These are phyloP conservation scores for Macaria liturata DNA, from an alignment of 2,888 invertebrate species.

Conservation along the genomic window DNA sequence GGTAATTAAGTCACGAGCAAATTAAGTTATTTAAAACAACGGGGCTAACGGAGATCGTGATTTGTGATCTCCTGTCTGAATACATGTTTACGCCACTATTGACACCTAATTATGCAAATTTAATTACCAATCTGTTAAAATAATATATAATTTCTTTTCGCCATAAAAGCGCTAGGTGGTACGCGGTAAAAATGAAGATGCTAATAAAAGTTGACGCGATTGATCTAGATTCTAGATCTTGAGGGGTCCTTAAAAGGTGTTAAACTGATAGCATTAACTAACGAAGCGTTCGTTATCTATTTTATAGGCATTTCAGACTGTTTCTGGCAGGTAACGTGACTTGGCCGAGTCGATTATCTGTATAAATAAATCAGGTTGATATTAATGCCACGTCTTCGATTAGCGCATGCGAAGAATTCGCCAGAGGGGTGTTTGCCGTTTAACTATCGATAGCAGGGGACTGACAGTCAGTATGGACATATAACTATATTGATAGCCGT, in stretches of 20 bases:
- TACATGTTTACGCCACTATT: too few species aligned
- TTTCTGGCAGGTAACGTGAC: background rate
- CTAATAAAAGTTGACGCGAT: too few species aligned
- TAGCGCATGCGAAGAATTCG: constrained; percentile 22
- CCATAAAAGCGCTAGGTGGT: too few species aligned
- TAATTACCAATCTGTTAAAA: too few species aligned
- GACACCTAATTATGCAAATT: too few species aligned
- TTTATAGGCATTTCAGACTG: background rate
- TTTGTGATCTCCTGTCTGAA: too few species aligned
- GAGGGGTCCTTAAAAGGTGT: too few species aligned
- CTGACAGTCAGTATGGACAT: constrained; percentile 6
- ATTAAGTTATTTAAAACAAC: background rate
- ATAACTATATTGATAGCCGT: background rate
- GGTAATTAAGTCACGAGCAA: background rate
- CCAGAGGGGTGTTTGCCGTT: constrained; percentile 44
- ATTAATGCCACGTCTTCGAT: constrained; percentile 28
- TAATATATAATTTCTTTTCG: too few species aligned
- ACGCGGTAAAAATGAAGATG: too few species aligned
- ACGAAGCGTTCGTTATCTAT: too few species aligned
- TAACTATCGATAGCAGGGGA: constrained; percentile 30
- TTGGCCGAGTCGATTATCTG: constrained; percentile 5
- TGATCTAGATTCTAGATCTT: too few species aligned
- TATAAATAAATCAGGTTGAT: constrained; percentile 11
- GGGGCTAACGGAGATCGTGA: background rate
- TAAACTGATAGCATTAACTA: too few species aligned